phyloP scores from a whole-genome alignment of 1,140 invertebrate genomes.

The Solenopsis fugax region DNA sequence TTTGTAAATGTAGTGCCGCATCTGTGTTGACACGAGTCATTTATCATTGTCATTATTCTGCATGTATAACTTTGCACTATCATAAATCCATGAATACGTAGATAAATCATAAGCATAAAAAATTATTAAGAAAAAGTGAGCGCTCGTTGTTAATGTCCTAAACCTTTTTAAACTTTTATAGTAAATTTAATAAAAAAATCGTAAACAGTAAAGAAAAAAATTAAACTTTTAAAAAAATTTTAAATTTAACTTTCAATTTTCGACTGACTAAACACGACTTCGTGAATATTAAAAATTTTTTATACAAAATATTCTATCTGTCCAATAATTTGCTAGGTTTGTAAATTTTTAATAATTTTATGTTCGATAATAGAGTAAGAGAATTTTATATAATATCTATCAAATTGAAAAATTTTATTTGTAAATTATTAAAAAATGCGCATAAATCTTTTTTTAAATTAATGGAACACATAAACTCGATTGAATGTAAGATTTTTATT shows the following conservation, averaged over 20 bases:
- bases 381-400: background rate
- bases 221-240: background rate
- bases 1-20: conserved; percentile 7
- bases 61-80: background rate
- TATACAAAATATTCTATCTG: background rate
- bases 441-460: background rate
- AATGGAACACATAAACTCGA: background rate
- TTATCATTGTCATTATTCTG: conserved; percentile 27
- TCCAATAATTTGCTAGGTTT: background rate
- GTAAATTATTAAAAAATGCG: background rate
- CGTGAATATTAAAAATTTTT: background rate
- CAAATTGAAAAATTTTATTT: background rate
- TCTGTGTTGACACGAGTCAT: conserved; percentile 1
- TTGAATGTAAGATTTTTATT: conserved; percentile 38
- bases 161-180: background rate
- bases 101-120: background rate
- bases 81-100: background rate
- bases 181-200: background rate
- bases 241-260: background rate
- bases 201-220: background rate
- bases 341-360: conserved; percentile 3
- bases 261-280: background rate
- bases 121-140: background rate
- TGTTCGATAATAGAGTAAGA: background rate
- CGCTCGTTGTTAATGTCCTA: background rate